Evolutionary conservation across 1,140 invertebrate species (phyloP), one percentile per base, ranked within the genome.

Genomic region (Varroa destructor): DNA sequence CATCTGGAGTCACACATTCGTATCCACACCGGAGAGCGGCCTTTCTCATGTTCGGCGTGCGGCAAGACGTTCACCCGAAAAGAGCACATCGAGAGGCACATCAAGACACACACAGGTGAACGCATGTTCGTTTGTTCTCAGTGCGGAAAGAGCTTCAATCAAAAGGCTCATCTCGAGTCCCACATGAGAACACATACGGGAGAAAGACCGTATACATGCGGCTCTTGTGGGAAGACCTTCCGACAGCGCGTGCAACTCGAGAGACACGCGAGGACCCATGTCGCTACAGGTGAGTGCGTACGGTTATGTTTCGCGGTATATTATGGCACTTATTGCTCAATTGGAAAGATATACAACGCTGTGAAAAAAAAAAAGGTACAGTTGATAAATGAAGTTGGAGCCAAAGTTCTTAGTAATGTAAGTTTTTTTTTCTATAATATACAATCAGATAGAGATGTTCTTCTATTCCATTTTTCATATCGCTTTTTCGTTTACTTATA

Each of bases 101-200:
- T 87, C 5, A 74, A 71, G 54, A 71, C 42, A 2, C 74, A 75
- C 55, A 71, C 73, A 37, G 72, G 74, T 8, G 74, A 76, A 51
- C 74, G 75, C 58, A 75, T 75, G 12, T 78, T 75, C 80, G 79
- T 78, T 43, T 84, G 82, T 74, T 76, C 79, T 1, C 70, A 78
- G 36, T 84, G 83, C 72, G 74, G 75, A 0, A 80, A 79, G 75
- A 72, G 75, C 36, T 83, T 83, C 73, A 72, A 72, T 0, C 78
- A 81, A 67, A 81, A 80, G 73, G 80, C 80, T 0, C 81, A 82
- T 75, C 75, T 84, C 5, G 72, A 78, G 55, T 67, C 61, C 40
- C 61, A 67, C 46, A 67, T 67, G 61, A 67, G 61, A 67, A 67
- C 61, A 67, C 61, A 67, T 67, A 67, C 61, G 61, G 61, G 61